Evolutionary conservation across 2,113 vertebrate species (phyloP).

Genomic region (Arenaria interpres): DNA sequence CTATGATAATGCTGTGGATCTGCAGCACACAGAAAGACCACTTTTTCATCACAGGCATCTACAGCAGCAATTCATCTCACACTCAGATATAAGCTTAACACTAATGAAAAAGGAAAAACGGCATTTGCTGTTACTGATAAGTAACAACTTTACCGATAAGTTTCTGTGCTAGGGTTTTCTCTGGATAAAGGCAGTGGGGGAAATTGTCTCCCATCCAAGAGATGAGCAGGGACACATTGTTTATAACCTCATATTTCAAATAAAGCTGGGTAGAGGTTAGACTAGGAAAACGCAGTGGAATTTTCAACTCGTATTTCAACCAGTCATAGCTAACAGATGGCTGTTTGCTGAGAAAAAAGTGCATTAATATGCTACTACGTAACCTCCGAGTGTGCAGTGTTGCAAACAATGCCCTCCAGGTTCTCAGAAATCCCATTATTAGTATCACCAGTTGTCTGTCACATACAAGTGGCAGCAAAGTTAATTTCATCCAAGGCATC

Average conservation of each 20-base stretch:
- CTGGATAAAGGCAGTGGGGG: not conserved
- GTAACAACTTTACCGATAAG: not conserved
- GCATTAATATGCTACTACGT: not conserved
- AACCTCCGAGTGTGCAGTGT: not conserved
- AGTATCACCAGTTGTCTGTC: constrained; percentile 9
- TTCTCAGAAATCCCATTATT: constrained; percentile 58
- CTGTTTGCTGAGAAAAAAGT: not conserved
- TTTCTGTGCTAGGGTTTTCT: not conserved
- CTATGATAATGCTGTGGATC: not conserved
- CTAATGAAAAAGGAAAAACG: not conserved
- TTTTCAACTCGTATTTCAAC: not conserved
- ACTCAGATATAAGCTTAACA: not conserved
- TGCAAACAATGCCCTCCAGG: not conserved
- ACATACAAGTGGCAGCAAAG: not conserved
- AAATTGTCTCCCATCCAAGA: not conserved
- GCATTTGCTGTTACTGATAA: not conserved
- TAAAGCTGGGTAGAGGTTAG: not conserved
- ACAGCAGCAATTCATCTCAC: not conserved
- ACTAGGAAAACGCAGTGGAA: not conserved
- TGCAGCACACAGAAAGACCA: not conserved
- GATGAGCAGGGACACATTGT: not conserved
- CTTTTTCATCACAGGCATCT: not conserved
- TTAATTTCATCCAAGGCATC: constrained; percentile 10
- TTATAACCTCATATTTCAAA: not conserved
- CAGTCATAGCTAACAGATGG: not conserved